Base-by-base conservation (phyloP, 2,113 vertebrate species). In the Apteryx owenii region DNA sequence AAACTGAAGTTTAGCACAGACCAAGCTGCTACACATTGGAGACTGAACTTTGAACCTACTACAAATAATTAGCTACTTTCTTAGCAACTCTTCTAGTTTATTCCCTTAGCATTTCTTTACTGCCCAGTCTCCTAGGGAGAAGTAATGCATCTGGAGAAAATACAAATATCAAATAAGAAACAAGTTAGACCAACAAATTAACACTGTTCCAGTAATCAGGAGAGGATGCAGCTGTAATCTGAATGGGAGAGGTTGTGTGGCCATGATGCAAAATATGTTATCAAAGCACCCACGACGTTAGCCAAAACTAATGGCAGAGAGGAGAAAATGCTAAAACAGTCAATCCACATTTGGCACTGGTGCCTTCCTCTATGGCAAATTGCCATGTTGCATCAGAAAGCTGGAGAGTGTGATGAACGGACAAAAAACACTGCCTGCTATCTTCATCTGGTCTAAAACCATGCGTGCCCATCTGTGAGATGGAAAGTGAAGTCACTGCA, bases 391-490 rank as follows among this genome's bases (percentile, higher is more conserved):
- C 51, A 42, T 76, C 62, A 70, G 68, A 66, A 92, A 83, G 38
- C 40, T 66, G 46, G 33, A 84, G 40, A 17, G 20, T 5, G 16
- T 22, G 75, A 62, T 28, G 19, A 19, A 22, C 61, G 56, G 29
- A 42, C 26, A 51, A 60, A 75, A 62, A 68, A 33, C 9, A 53
- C 25, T 7, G 22, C 28, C 36, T 8, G 3, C 14, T 8, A 26
- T 31, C 21, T 40, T 68, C 61, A 36, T 38, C 60, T 58, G 33
- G 25, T 69, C 46, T 86, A 73, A 81, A 73, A 60, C 38, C 60
- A 51, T 0, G 0, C 44, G 40, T 14, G 60, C 10, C 12, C 15
- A 50, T 31, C 33, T 58, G 20, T 42, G 2, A 3, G 21, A 56
- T 8, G 44, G 70, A 69, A 85, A 66, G 26, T 44, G 51, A 85